A percentile compares a stretch with the other conserved stretches of the same genome.
phyloP scores from a whole-genome alignment of 53 echinoderm and acorn worm species.

The Echinarachnius parma region DNA sequence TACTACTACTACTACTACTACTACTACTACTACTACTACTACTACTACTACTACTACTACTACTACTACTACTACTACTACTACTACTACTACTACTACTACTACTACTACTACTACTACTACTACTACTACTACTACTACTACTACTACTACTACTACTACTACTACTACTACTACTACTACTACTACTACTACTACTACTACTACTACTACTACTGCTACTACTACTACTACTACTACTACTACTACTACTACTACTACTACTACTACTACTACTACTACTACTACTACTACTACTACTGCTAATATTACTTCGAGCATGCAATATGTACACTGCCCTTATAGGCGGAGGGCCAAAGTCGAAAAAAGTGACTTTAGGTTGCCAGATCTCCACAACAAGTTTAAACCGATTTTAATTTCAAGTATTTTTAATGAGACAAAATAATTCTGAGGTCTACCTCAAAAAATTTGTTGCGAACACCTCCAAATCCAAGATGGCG shows the following conservation, averaged over 20 bases:
- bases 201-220: slow-evolving; percentile 3
- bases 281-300: too few relatives aligned
- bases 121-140: slow-evolving; percentile 5
- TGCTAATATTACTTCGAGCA: too few relatives aligned
- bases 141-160: slow-evolving; percentile 6
- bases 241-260: slow-evolving; percentile 5
- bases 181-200: slow-evolving; percentile 5
- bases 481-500: too few relatives aligned
- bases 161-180: slow-evolving; percentile 6
- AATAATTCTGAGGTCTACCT: too few relatives aligned
- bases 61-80: slow-evolving; percentile 5
- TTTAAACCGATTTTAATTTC: too few relatives aligned
- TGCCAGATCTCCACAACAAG: too few relatives aligned
- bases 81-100: slow-evolving; percentile 6
- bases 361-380: too few relatives aligned
- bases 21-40: slow-evolving; percentile 6
- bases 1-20: slow-evolving; percentile 5
- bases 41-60: slow-evolving; percentile 6
- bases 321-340: too few relatives aligned
- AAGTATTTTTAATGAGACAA: too few relatives aligned
- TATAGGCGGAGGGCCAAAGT: too few relatives aligned
- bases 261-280: slow-evolving; percentile 6
- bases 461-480: too few relatives aligned
- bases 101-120: slow-evolving; percentile 6
- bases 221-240: slow-evolving; percentile 6